Evolutionary conservation across 2,888 invertebrate genomes (phyloP).

Genomic region (Gasteruption jaculator): DNA sequence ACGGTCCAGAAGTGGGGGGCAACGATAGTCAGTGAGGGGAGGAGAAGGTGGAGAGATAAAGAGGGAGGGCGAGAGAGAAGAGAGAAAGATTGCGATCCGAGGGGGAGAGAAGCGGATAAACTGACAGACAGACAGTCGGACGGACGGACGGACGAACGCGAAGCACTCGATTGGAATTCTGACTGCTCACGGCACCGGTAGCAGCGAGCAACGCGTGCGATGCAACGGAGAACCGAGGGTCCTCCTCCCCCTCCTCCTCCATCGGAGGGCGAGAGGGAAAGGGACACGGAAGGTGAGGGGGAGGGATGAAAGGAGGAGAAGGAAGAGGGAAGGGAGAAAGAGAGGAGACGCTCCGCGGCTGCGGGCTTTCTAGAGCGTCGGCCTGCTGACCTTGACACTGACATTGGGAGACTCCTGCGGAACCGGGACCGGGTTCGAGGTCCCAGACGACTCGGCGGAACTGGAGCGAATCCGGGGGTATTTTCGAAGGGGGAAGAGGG

Average conservation of each 20-base stretch:
- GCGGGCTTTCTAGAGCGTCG: conserved; percentile 40
- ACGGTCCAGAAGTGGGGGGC: conserved; percentile 9
- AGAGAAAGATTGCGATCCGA: neutral
- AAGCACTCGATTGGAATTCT: conserved; percentile 28
- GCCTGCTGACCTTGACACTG: conserved; percentile 51
- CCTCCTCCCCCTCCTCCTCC: conserved; percentile 13
- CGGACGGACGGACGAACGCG: conserved; percentile 23
- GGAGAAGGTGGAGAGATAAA: conserved; percentile 6
- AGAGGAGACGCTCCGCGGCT: conserved; percentile 17
- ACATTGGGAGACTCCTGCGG: conserved; percentile 41
- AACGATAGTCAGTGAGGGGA: conserved; percentile 7
- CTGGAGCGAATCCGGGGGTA: conserved; percentile 9
- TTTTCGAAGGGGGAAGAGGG: too few species aligned
- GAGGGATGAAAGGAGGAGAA: conserved; percentile 16
- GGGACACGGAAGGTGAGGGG: conserved; percentile 6
- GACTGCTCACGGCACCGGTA: conserved; percentile 23
- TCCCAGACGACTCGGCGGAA: conserved; percentile 7
- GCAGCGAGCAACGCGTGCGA: neutral
- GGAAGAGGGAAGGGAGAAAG: conserved; percentile 12
- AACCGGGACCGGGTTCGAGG: conserved; percentile 20
- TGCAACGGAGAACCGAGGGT: conserved; percentile 1
- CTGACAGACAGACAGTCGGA: conserved; percentile 18
- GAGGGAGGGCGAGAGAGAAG: conserved; percentile 1
- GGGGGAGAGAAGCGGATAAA: conserved; percentile 11
- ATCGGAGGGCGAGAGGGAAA: conserved; percentile 2